Evolutionary conservation across 2,888 invertebrate genomes (phyloP), one percentile per base, ranked within the genome.

Genomic region (Tetragonula carbonaria): DNA sequence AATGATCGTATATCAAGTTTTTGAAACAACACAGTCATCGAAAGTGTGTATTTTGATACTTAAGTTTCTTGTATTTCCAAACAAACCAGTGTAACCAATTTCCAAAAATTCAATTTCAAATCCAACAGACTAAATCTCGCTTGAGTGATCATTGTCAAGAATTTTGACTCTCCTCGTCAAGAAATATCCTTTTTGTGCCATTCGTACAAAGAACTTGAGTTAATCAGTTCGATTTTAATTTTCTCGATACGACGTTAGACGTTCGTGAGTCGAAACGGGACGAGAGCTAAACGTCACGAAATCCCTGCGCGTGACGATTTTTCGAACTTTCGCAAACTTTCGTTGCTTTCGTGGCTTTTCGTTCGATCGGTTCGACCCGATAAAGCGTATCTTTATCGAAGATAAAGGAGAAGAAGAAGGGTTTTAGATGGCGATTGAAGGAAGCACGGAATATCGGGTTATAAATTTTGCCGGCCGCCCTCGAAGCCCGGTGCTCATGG

Each of bases 281-380:
- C 71, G 80, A 82, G 80, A 80, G 71, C n/a, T 68, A 55, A 59
- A 45, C 71, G 28, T 45, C 53, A 1, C 45, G 55, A 76, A 45
- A 51, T 55, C 28, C 53, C 16, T 62, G n/a, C 53, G 16, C 67
- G 28, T 11, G 62, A 11, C 8, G 55, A 14, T 38, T 53, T 67
- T 83, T 73, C 70, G 75, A 83, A 77, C 83, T 80, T 83, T 83
- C 81, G 45, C 83, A 73, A 65, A 45, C 45, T 45, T 45, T 11
- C 45, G 45, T 45, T 8, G 45, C 45, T 8, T 45, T 45, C 45
- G 45, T 45, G 45, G 8, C 28, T 45, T 45, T 45, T 8, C 45
- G 45, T 59, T 5, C 13, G 23, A 66, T 45, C 55, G 70, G 14
- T 3, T 50, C 33, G 33, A 33, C 53, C 38, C 50, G 33, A 50